Percentiles rank a stretch among this genome's conserved stretches.
Conservation (phyloP, 1,140 invertebrate species). For the Aphaenogaster ashmeadi region DNA sequence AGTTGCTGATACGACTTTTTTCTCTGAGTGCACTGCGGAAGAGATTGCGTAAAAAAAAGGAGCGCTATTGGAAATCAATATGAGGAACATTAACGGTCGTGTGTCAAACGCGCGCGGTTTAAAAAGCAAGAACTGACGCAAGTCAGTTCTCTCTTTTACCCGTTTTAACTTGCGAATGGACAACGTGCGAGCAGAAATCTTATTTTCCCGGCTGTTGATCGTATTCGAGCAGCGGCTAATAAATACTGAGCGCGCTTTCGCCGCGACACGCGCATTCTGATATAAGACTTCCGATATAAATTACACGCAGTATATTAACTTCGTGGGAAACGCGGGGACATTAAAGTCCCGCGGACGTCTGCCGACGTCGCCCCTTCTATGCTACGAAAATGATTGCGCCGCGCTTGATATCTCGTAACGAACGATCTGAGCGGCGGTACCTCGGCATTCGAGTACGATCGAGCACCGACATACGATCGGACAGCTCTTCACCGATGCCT, state of each 20-base stretch:
- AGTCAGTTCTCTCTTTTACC: not conserved
- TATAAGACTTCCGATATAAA: constrained; percentile 29
- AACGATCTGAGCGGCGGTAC: not conserved
- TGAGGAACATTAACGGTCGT: not conserved
- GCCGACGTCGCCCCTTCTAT: constrained; percentile 10
- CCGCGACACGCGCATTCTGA: not conserved
- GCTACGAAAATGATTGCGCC: constrained; percentile 35
- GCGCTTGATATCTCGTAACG: constrained; percentile 25
- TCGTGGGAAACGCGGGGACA: constrained; percentile 27
- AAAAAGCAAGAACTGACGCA: not conserved
- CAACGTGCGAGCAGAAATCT: not conserved
- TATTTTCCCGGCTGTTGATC: not conserved
- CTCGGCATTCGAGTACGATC: constrained; percentile 2
- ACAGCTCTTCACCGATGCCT: constrained; percentile 8
- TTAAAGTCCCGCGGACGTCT: constrained; percentile 40
- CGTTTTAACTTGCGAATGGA: not conserved
- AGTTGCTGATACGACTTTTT: no score
- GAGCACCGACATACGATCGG: not conserved
- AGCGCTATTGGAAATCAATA: constrained; percentile 14
- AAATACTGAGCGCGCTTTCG: constrained; percentile 13
- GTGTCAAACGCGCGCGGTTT: not conserved
- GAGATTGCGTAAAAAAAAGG: not conserved
- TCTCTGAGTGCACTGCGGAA: no score
- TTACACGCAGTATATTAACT: constrained; percentile 21
- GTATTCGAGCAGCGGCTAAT: not conserved